Base-by-base conservation (phyloP, 2,797 vertebrate genomes). In the Adrianichthys oophorus region DNA sequence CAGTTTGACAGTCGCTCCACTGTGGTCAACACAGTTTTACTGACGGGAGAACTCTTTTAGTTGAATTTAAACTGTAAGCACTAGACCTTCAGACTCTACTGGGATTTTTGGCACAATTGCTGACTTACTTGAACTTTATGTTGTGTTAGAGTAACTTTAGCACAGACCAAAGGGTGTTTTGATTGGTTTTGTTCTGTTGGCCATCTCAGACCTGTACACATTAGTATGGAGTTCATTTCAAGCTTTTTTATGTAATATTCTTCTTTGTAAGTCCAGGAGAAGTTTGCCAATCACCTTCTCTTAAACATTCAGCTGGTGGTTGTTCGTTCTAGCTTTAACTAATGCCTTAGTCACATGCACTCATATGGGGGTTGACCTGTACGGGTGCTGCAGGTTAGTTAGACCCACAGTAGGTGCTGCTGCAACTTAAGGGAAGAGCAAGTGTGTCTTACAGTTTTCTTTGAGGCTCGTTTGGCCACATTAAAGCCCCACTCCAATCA, bases 231-330 rank as follows among this genome's bases (percentile, higher is more conserved):
- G 58, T 49, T 84, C 85, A 83, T 85, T 87, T 72, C 46, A 63
- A 72, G 53, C 65, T 62, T 85, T 80, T 77, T 79, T 78, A 58
- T 85, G 72, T 68, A 74, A 74, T 85, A 72, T 89, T 85, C 85
- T 65, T 74, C 57, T 63, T 49, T 44, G 73, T 90, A 87, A 89
- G 84, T 89, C 81, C 70, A 79, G 85, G 82, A 85, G 89, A 84
- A 84, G 85, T 86, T 87, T 82, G 48, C 72, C 76, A 83, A 85
- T 87, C 60, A 74, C 65, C 23, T 21, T 83, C 69, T 80, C 79
- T 83, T 68, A 85, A 87, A 83, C 83, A 78, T 80, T 82, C 72
- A 70, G 77, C 79, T 84, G 90, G 90, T 90, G 88, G 89, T 72
- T 89, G 84, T 83, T 89, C 79, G 79, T 74, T 84, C 68, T 82